These are phyloP conservation scores for Catharus minimus DNA, from an alignment of 2,113 vertebrate species.

Conservation along the genomic window DNA sequence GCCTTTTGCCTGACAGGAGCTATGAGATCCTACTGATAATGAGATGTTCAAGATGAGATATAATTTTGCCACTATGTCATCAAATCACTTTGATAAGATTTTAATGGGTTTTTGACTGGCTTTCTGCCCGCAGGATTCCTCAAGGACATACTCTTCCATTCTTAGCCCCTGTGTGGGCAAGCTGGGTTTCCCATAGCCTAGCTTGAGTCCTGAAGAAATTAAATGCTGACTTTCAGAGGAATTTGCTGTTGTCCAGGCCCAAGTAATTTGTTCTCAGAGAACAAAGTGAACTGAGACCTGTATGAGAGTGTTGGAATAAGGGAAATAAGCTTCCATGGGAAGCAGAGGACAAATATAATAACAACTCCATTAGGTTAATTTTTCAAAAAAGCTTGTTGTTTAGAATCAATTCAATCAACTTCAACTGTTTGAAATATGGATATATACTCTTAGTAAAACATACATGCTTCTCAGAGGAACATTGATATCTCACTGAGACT, in stretches of 20 bases:
- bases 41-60: neutral
- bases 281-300: fast-evolving
- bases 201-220: neutral
- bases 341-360: neutral
- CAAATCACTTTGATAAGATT: neutral
- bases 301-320: neutral
- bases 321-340: neutral
- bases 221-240: neutral
- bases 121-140: neutral
- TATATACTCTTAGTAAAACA: neutral
- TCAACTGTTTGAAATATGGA: neutral
- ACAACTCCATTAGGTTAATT: neutral
- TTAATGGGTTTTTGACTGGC: neutral
- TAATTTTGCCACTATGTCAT: neutral
- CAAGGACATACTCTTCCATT: neutral
- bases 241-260: neutral
- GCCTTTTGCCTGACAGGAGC: neutral
- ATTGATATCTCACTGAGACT: neutral
- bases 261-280: neutral
- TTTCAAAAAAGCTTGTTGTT: neutral
- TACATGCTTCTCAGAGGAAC: neutral
- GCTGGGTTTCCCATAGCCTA: neutral
- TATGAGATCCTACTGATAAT: neutral
- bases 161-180: neutral
- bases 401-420: neutral